Evolutionary conservation across 2,888 invertebrate genomes (phyloP).

Genomic region (Brachycybe producta): DNA sequence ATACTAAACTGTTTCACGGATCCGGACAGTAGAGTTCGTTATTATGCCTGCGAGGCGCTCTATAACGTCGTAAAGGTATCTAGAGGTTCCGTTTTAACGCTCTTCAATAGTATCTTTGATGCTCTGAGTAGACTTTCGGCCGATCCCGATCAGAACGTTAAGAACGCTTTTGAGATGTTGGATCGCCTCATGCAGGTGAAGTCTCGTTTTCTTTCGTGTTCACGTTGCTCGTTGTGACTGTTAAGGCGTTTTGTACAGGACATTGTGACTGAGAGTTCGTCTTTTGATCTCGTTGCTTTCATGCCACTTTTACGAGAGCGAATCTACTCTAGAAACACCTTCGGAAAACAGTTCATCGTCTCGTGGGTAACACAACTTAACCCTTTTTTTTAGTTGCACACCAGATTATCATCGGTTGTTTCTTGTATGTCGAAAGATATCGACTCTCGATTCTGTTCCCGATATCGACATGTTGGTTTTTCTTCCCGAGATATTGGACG

Average conservation of each 20-base stretch:
- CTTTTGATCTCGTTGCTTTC: constrained; percentile 78
- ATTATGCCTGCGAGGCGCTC: constrained; percentile 43
- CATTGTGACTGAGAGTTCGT: constrained; percentile 84
- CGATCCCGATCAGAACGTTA: constrained; percentile 90
- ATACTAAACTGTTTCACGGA: constrained; percentile 87
- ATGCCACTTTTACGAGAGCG: constrained; percentile 80
- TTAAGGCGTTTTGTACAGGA: constrained; percentile 48
- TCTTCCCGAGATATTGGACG: constrained; percentile 89
- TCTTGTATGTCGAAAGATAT: constrained; percentile 41
- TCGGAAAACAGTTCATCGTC: constrained; percentile 85
- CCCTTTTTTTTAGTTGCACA: constrained; percentile 3
- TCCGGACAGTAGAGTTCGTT: constrained; percentile 69
- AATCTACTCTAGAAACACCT: constrained; percentile 79
- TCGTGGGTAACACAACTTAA: constrained; percentile 59
- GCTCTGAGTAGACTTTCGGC: constrained; percentile 78
- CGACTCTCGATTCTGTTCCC: constrained; percentile 86
- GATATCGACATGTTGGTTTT: constrained; percentile 78
- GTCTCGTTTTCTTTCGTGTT: not conserved
- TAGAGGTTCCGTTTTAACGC: constrained; percentile 69
- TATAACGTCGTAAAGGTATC: constrained; percentile 84
- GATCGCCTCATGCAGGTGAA: constrained; percentile 84
- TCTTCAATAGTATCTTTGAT: constrained; percentile 84
- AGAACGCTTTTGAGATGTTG: constrained; percentile 86
- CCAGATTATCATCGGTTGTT: too few relatives aligned
- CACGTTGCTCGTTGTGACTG: not conserved